Percentiles rank a stretch among this genome's conserved stretches.
Evolutionary conservation across 2,797 vertebrate species (phyloP).

Genomic region (Labeo calbasu): DNA sequence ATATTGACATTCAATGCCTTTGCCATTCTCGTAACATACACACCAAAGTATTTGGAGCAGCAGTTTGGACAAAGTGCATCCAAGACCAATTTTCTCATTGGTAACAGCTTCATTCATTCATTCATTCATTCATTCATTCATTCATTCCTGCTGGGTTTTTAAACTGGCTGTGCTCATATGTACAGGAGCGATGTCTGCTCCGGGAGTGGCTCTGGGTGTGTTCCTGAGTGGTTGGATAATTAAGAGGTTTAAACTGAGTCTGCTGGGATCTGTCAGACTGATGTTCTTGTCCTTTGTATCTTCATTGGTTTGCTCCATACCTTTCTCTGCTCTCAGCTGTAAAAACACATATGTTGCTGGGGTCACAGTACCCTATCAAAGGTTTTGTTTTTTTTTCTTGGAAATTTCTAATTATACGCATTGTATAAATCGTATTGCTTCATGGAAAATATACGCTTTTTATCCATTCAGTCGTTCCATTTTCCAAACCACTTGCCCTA

Average conservation of each 20-base stretch:
- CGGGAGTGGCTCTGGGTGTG: conserved; percentile 76
- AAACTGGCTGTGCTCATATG: conserved; percentile 17
- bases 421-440: neutral
- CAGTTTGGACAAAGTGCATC: conserved; percentile 87
- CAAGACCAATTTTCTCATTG: conserved; percentile 84
- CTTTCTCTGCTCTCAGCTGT: conserved; percentile 78
- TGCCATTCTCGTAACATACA: conserved; percentile 83
- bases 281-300: conserved; percentile 71
- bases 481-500: neutral
- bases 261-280: conserved; percentile 77
- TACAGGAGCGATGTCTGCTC: conserved; percentile 77
- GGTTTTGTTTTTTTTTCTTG: conserved; percentile 58
- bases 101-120: conserved; percentile 59
- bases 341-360: conserved; percentile 76
- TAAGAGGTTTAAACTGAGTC: conserved; percentile 78
- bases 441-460: neutral
- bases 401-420: neutral
- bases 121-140: no score
- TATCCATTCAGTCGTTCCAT: neutral
- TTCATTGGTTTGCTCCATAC: conserved; percentile 72
- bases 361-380: conserved; percentile 74
- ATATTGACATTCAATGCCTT: conserved; percentile 81
- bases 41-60: conserved; percentile 90
- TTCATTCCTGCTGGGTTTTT: neutral
- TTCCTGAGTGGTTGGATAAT: conserved; percentile 81